Evolutionary conservation across 1,140 invertebrate genomes (phyloP).

Genomic region (Drosophila seguyi): DNA sequence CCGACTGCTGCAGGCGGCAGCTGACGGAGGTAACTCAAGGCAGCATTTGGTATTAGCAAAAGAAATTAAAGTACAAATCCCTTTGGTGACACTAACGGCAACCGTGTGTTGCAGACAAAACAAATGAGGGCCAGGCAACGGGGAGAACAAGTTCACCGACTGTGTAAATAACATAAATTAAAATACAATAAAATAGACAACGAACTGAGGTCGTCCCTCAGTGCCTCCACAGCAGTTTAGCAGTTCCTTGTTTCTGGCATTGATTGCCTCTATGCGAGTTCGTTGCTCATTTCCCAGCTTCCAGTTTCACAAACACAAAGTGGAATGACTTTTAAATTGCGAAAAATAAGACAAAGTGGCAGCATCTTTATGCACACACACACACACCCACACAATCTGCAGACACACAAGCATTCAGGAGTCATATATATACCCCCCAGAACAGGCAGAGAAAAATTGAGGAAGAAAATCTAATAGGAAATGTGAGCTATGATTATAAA

Average conservation of each 20-base stretch:
- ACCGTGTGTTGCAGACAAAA: slow-evolving; percentile 33
- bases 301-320: slow-evolving; percentile 29
- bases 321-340: slow-evolving; percentile 78
- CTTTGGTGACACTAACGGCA: slow-evolving; percentile 63
- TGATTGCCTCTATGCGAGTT: slow-evolving; percentile 46
- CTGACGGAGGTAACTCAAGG: neutral
- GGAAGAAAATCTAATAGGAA: neutral
- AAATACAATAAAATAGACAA: slow-evolving; percentile 81
- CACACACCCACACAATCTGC: too few relatives aligned
- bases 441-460: slow-evolving; percentile 5
- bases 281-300: slow-evolving; percentile 66
- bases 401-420: slow-evolving; percentile 22
- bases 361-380: slow-evolving; percentile 45
- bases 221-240: neutral
- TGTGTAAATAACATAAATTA: slow-evolving; percentile 75
- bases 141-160: slow-evolving; percentile 54
- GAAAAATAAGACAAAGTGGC: slow-evolving; percentile 70
- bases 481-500: too few relatives aligned
- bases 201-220: slow-evolving; percentile 30
- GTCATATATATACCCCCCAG: neutral
- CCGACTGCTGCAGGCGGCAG: slow-evolving; percentile 22
- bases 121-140: neutral
- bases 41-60: slow-evolving; percentile 55
- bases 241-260: slow-evolving; percentile 54
- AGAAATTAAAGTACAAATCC: slow-evolving; percentile 79